These are phyloP conservation scores for Baryphthengus martii DNA, from an alignment of 2,113 vertebrate species.

Conservation along the genomic window DNA sequence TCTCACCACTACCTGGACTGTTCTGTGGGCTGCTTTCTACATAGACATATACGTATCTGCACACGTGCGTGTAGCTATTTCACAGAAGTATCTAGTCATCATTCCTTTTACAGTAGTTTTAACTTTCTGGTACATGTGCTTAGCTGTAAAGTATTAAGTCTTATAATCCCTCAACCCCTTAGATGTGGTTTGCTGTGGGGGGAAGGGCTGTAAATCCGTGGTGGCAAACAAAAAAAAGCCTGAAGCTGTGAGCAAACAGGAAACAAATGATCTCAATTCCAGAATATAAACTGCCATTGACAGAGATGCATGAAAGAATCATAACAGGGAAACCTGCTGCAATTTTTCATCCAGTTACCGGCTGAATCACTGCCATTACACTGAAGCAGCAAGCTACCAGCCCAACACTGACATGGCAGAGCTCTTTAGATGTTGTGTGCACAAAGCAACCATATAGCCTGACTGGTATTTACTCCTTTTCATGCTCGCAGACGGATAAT, in stretches of 20 bases:
- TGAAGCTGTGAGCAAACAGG: constrained; percentile 88
- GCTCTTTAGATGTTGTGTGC: neutral
- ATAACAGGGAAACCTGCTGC: constrained; percentile 53
- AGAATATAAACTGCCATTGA: constrained; percentile 74
- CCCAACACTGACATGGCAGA: constrained; percentile 23
- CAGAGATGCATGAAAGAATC: constrained; percentile 75
- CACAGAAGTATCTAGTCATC: constrained; percentile 61
- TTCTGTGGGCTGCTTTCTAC: neutral
- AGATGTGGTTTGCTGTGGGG: constrained; percentile 85
- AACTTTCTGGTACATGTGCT: constrained; percentile 62
- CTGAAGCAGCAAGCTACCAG: neutral
- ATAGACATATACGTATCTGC: neutral
- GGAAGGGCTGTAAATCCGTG: constrained; percentile 81
- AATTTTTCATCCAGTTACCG: constrained; percentile 70
- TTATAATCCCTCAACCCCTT: constrained; percentile 86
- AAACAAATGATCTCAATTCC: constrained; percentile 87
- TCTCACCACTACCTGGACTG: neutral
- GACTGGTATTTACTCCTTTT: constrained; percentile 64
- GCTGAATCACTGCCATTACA: constrained; percentile 13
- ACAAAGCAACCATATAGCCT: constrained; percentile 36
- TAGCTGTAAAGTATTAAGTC: constrained; percentile 80
- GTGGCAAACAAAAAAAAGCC: constrained; percentile 81
- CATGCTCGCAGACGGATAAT: constrained; percentile 85
- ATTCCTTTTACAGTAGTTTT: constrained; percentile 77
- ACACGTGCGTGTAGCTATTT: neutral